Evolutionary conservation across 2,888 invertebrate genomes (phyloP).

Genomic region (Boloria euphrosyne): DNA sequence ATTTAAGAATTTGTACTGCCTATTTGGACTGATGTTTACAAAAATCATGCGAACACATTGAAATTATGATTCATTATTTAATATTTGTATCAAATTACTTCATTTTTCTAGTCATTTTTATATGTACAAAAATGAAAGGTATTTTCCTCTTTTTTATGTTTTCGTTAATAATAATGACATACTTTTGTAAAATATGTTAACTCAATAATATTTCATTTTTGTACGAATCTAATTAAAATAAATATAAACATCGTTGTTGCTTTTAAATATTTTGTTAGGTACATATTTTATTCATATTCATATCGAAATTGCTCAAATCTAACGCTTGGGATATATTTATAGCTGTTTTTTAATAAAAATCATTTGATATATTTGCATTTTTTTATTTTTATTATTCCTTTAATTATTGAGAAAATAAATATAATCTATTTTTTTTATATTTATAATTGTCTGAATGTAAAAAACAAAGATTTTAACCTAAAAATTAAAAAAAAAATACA

Average conservation of each 20-base stretch:
- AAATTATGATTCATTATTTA: neutral
- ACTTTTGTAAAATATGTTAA: neutral
- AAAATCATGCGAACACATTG: constrained; percentile 8
- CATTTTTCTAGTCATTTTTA: constrained; percentile 14
- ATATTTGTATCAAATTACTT: constrained; percentile 6
- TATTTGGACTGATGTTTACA: constrained; percentile 22
- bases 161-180: too few species aligned
- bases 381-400: constrained; percentile 2
- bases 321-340: constrained; percentile 16
- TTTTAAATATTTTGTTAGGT: neutral
- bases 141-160: too few species aligned
- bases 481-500: neutral
- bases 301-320: constrained; percentile 12
- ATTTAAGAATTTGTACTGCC: constrained; percentile 10
- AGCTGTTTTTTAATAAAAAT: constrained; percentile 5
- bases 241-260: neutral
- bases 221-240: neutral
- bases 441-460: too few species aligned
- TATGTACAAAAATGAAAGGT: constrained; percentile 7
- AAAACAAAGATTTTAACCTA: too few species aligned
- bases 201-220: constrained; percentile 1
- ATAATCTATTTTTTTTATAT: too few species aligned
- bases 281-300: neutral
- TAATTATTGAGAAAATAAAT: neutral
- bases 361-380: constrained; percentile 4